Conservation (phyloP, 2,888 invertebrate species). For the Protonemura montana region DNA sequence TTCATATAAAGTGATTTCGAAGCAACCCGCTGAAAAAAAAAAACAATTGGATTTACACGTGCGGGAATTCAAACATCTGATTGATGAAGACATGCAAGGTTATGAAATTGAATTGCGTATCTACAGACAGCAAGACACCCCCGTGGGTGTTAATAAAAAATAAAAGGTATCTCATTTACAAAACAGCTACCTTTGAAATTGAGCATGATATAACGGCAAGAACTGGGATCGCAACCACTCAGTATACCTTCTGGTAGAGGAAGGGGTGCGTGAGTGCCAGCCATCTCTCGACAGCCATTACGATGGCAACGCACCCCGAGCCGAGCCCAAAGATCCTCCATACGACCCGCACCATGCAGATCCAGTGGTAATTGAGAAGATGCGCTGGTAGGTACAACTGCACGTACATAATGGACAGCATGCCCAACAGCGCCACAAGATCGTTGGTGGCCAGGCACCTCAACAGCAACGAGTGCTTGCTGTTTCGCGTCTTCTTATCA, state of each 20-base stretch:
- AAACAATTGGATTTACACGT: background rate
- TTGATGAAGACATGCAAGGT: no score
- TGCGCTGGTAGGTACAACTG: constrained; percentile 59
- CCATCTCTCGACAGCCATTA: constrained; percentile 89
- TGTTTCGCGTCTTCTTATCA: constrained; percentile 72
- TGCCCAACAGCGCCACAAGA: constrained; percentile 79
- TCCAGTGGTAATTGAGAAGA: constrained; percentile 56
- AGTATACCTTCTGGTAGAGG: constrained; percentile 82
- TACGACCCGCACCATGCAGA: constrained; percentile 74
- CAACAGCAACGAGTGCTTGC: constrained; percentile 81
- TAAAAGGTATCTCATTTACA: no score
- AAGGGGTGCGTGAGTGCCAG: constrained; percentile 86
- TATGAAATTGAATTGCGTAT: no score
- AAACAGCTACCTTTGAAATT: no score
- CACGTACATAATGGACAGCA: constrained; percentile 74
- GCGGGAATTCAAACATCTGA: background rate
- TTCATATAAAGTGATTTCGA: background rate
- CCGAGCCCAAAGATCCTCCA: constrained; percentile 85
- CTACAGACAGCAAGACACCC: no score
- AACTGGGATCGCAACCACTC: no score
- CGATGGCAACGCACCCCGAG: constrained; percentile 86
- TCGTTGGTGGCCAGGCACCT: constrained; percentile 82
- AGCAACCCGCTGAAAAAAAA: background rate
- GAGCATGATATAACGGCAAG: no score
- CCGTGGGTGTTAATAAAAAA: no score